Evolutionary conservation across 2,113 vertebrate genomes (phyloP), one percentile per base, ranked within the genome.

Genomic region (Dasyprocta punctata): DNA sequence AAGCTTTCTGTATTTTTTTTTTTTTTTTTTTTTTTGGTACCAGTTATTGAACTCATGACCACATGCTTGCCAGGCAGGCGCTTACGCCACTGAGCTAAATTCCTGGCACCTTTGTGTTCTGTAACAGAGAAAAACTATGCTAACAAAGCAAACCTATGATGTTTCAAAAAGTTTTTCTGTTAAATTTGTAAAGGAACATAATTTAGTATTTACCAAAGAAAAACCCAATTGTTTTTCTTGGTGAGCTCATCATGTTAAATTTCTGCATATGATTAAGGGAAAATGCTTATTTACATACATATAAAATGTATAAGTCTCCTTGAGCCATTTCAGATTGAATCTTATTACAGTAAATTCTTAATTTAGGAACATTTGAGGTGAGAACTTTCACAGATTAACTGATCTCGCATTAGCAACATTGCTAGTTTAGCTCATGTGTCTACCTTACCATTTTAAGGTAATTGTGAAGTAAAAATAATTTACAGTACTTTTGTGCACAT

Each of bases 271-370:
- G 58, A 96, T 67, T 73, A 91, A 52, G 38, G 56, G 58, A 95
- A 90, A 86, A 56, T 83, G 60, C 49, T 16, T 92, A 38, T 75
- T 75, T 41, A 95, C 0, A 77, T 69, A 90, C 69, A 80, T 13
- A 69, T 71, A 75, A 63, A 89, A 84, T 17, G 49, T 69, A 3
- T 36, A 84, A 44, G 10, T 92, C 81, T 85, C 33, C 36, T 90
- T 73, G 75, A 78, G n/a, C 4, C 82, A 86, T 78, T 92, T 90
- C 41, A 92, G 56, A 87, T 38, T 83, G 26, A 81, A 82, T 92
- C 36, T 56, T 86, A 61, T 56, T 65, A 75, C 2, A 44, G 19
- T 26, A 44, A 75, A 38, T 75, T 11, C 38, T n/a, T 75, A 10
- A 75, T 4, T 75, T 44, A 75, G 38, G 38, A 44, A 75, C 22